Conservation (phyloP, 2,797 vertebrate genomes). For the Cyprinella venusta region DNA sequence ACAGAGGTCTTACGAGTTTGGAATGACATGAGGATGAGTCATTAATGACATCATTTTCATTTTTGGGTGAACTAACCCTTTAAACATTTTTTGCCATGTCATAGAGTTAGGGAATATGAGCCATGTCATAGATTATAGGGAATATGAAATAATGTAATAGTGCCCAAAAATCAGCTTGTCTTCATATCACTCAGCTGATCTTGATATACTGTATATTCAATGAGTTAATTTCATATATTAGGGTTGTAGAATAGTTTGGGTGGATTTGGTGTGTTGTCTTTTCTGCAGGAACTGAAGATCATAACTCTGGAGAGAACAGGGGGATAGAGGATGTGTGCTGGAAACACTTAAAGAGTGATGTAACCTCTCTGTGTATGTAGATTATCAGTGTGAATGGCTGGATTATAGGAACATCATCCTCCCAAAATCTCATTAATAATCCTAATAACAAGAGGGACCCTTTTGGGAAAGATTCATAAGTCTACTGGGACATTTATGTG, state of each 20-base stretch:
- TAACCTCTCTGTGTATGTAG: neutral
- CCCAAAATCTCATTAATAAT: constrained; percentile 60
- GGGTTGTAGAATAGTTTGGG: neutral
- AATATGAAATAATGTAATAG: neutral
- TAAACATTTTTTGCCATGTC: neutral
- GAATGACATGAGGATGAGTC: too few species aligned
- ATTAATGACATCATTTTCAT: too few species aligned
- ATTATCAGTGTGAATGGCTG: constrained; percentile 11
- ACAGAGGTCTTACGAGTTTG: too few species aligned
- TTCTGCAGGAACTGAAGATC: neutral
- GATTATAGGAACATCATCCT: constrained; percentile 37
- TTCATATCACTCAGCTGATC: too few species aligned
- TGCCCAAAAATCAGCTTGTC: neutral
- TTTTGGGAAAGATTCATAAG: constrained; percentile 28
- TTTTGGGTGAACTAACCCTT: too few species aligned
- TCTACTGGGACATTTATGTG: neutral
- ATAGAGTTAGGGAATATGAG: too few species aligned
- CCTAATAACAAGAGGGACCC: constrained; percentile 54
- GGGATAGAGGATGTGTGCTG: neutral
- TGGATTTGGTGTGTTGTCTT: neutral
- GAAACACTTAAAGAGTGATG: constrained; percentile 23
- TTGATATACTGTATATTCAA: neutral
- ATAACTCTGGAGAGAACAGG: neutral
- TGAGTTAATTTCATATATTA: neutral
- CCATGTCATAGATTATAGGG: neutral